A percentile compares a stretch with the other conserved stretches of the same genome.
phyloP scores from a whole-genome alignment of 2,797 vertebrate species.

The Pangasius larnaudii region DNA sequence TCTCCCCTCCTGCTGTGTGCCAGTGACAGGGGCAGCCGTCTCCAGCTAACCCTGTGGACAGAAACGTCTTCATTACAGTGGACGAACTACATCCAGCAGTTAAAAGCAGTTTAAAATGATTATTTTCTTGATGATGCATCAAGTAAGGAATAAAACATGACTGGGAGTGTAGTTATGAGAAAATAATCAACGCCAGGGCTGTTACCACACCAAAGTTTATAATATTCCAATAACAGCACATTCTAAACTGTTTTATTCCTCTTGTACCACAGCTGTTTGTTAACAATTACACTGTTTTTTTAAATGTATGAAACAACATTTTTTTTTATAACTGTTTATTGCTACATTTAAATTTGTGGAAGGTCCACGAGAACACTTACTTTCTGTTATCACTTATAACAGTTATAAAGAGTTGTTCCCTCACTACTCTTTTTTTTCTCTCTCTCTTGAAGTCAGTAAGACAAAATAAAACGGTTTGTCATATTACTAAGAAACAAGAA shows the following conservation, averaged over 20 bases:
- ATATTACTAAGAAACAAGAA: neutral
- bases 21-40: slow-evolving; percentile 30
- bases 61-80: slow-evolving; percentile 36
- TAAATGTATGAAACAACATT: neutral
- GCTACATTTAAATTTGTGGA: neutral
- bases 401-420: neutral
- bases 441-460: neutral
- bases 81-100: slow-evolving; percentile 18
- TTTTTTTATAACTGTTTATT: neutral
- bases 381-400: neutral
- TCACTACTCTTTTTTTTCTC: neutral
- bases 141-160: neutral
- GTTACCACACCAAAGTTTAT: neutral
- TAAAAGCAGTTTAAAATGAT: slow-evolving; percentile 34
- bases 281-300: neutral
- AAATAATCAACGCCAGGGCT: neutral
- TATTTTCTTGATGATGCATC: slow-evolving; percentile 14
- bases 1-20: slow-evolving; percentile 44
- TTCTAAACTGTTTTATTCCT: neutral
- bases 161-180: neutral
- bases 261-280: neutral
- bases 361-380: neutral
- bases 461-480: neutral
- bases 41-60: neutral
- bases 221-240: neutral